A percentile compares a stretch with the other conserved stretches of the same genome.
phyloP scores from a whole-genome alignment of 2,797 vertebrate genomes.

The Oreortyx pictus region DNA sequence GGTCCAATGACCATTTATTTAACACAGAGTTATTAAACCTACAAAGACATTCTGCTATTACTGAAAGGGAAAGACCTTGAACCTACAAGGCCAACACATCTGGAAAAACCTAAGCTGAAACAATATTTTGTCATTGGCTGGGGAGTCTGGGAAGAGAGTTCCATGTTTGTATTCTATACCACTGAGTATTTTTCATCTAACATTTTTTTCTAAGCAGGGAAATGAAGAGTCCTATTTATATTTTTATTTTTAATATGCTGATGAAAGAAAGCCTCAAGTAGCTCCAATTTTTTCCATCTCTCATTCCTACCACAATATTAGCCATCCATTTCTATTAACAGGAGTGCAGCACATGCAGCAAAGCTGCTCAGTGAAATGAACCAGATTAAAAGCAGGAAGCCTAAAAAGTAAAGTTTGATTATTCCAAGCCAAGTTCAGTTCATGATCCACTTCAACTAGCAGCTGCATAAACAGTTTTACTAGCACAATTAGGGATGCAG shows the following conservation, averaged over 20 bases:
- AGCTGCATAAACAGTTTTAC: neutral
- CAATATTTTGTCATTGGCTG: neutral
- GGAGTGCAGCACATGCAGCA: neutral
- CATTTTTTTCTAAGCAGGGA: neutral
- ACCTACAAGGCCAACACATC: neutral
- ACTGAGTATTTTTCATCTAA: neutral
- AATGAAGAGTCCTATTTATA: neutral
- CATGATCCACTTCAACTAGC: neutral
- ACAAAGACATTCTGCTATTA: neutral
- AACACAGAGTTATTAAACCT: neutral
- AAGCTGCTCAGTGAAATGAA: neutral
- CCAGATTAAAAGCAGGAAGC: neutral
- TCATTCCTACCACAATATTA: neutral
- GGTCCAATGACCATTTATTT: neutral
- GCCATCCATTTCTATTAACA: neutral
- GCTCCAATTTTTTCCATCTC: neutral
- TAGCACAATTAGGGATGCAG: neutral
- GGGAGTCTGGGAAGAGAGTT: neutral
- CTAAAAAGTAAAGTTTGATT: neutral
- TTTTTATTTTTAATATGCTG: neutral
- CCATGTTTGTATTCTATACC: neutral
- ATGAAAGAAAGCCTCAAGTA: neutral
- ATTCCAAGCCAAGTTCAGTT: neutral
- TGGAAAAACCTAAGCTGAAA: neutral
- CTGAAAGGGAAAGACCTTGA: neutral